Evolutionary conservation across 2,888 invertebrate species (phyloP), one percentile per base, ranked within the genome.

Genomic region (Gasteruption jaculator): DNA sequence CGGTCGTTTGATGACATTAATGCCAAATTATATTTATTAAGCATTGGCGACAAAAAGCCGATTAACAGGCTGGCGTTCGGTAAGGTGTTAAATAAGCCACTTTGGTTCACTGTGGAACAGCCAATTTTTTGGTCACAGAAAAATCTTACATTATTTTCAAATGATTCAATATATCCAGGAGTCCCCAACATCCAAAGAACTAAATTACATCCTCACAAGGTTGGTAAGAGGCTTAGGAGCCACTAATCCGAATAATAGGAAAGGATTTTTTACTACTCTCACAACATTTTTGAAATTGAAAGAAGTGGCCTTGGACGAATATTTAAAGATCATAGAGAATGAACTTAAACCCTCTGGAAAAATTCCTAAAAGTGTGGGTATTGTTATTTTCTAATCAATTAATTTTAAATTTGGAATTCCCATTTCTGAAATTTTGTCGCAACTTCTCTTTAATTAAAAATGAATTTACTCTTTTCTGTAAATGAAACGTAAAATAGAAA

Each of bases 191-290:
- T 56, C 52, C 35, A 75, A 77, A 61, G 85, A 86, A 62, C 51
- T 82, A 8, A 72, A 77, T 32, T 86, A 88, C 71, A 77, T 80
- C 0, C 60, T 89, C 22, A 80, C 78, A 48, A 76, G 88, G 53
- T 68, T 88, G 34, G 74, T 89, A 3, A 75, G 85, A 52, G 86
- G 88, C 46, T 71, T 86, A 46, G 86, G 86, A 21, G 81, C 87
- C 2, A 79, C 83, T 14, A 75, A 81, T 25, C 74, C 76, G 15
- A 73, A 74, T 15, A 76, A 82, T 20, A 76, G 83, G 52, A 76
- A 79, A 42, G 86, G 86, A 16, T 85, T 82, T 68, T 87, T 80
- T 61, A 76, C 81, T 1, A 77, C 82, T 7, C 72, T 89, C 10
- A 80, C 82, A n/a, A 76, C 76, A 5, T 67, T 85, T 40, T 65